Evolutionary conservation across 1,140 invertebrate genomes (phyloP).

Genomic region (Drosophila fuyamai): DNA sequence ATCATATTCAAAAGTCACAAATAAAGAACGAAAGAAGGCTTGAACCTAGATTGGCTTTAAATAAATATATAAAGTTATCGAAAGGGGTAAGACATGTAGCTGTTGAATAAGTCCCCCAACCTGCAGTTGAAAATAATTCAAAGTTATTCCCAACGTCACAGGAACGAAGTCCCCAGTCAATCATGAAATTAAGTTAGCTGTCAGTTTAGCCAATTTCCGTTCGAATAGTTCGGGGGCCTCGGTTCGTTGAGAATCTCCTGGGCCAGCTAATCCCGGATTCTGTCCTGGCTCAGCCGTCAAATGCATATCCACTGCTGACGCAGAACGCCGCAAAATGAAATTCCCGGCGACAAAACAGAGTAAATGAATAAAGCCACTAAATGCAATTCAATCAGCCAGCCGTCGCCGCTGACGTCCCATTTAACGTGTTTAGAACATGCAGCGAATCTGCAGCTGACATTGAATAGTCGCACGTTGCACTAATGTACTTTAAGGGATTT

Average conservation of each 20-base stretch:
- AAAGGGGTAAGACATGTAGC: too few species aligned
- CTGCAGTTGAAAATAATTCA: too few species aligned
- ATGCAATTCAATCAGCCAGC: constrained; percentile 56
- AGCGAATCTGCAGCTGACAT: constrained; percentile 10
- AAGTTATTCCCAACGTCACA: background rate
- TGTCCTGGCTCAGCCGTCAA: constrained; percentile 32
- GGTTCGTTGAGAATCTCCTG: background rate
- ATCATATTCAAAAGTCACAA: too few species aligned
- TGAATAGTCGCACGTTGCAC: constrained; percentile 5
- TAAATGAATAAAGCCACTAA: constrained; percentile 62
- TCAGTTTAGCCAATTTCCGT: constrained; percentile 30
- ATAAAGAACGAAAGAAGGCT: too few species aligned
- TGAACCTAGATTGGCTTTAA: too few species aligned
- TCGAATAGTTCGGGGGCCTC: constrained; percentile 10
- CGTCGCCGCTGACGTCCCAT: constrained; percentile 34
- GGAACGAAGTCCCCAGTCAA: background rate
- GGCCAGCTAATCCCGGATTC: constrained; percentile 6
- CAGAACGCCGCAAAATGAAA: constrained; percentile 47
- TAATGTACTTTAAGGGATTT: constrained; percentile 24
- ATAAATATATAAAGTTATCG: too few species aligned
- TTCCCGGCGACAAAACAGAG: constrained; percentile 25
- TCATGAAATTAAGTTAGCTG: constrained; percentile 29
- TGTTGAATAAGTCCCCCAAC: too few species aligned
- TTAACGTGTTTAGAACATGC: constrained; percentile 51
- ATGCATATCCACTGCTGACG: constrained; percentile 34